Evolutionary conservation across 1,140 invertebrate species (phyloP).

Genomic region (Bactericera cockerelli): DNA sequence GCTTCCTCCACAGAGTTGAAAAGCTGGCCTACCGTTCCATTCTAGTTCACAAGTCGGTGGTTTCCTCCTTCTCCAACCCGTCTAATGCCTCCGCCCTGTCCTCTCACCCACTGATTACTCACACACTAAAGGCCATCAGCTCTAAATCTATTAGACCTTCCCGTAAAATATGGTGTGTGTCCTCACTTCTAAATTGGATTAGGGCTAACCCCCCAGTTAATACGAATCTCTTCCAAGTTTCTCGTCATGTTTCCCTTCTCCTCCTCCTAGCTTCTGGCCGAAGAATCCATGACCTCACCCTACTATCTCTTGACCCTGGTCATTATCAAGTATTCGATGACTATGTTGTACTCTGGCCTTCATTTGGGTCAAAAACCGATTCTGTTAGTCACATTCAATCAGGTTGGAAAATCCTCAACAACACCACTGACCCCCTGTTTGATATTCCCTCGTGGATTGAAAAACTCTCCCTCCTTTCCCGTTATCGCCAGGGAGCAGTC

Average conservation of each 20-base stretch:
- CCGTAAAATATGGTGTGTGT: slow-evolving; percentile 17
- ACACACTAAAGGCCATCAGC: slow-evolving; percentile 17
- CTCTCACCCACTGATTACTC: slow-evolving; percentile 15
- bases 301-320: slow-evolving; percentile 18
- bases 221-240: slow-evolving; percentile 21
- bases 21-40: slow-evolving; percentile 23
- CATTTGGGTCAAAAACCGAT: slow-evolving; percentile 27
- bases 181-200: slow-evolving; percentile 15
- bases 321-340: slow-evolving; percentile 12
- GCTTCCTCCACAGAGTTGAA: slow-evolving; percentile 16
- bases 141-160: not conserved
- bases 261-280: slow-evolving; percentile 23
- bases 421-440: not conserved
- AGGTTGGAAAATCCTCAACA: not conserved
- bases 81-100: not conserved
- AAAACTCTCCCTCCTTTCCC: not conserved
- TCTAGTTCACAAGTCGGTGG: slow-evolving; percentile 26
- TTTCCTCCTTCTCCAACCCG: slow-evolving; percentile 22
- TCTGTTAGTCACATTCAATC: not conserved
- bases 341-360: slow-evolving; percentile 21
- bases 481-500: not conserved
- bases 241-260: slow-evolving; percentile 21
- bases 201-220: not conserved
- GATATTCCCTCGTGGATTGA: not conserved
- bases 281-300: slow-evolving; percentile 24